Conservation (phyloP, 2,113 vertebrate genomes). For the Poicephalus meyeri region DNA sequence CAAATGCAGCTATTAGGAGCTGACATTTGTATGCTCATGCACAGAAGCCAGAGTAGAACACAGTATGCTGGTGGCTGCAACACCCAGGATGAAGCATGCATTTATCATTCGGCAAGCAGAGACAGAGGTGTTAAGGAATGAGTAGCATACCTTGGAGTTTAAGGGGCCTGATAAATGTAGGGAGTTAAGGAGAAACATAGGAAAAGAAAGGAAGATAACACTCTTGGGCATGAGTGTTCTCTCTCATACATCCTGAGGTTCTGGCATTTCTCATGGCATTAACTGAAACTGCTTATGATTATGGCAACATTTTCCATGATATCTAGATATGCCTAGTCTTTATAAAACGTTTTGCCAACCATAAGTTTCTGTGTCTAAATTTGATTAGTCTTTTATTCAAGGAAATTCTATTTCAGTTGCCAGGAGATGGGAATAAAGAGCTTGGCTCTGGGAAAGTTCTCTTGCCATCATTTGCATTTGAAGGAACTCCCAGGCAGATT, state of each 20-base stretch:
- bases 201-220: not conserved
- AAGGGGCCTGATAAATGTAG: not conserved
- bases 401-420: not conserved
- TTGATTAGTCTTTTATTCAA: conserved; percentile 21
- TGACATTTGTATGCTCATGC: not conserved
- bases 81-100: not conserved
- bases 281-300: not conserved
- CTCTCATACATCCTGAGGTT: not conserved
- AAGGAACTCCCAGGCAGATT: not conserved
- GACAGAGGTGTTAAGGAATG: not conserved
- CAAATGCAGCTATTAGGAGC: not conserved
- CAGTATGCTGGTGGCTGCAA: not conserved
- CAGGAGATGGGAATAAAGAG: not conserved
- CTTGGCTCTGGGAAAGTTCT: not conserved
- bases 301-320: not conserved
- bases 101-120: not conserved
- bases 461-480: not conserved
- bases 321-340: not conserved
- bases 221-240: not conserved
- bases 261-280: not conserved
- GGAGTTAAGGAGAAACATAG: not conserved
- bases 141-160: not conserved
- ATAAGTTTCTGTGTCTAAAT: not conserved
- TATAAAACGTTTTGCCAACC: not conserved
- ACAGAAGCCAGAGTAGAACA: not conserved